A percentile compares a stretch with the other conserved stretches of the same genome.
Evolutionary conservation across 2,113 vertebrate genomes (phyloP).

Genomic region (Poecilia latipinna): DNA sequence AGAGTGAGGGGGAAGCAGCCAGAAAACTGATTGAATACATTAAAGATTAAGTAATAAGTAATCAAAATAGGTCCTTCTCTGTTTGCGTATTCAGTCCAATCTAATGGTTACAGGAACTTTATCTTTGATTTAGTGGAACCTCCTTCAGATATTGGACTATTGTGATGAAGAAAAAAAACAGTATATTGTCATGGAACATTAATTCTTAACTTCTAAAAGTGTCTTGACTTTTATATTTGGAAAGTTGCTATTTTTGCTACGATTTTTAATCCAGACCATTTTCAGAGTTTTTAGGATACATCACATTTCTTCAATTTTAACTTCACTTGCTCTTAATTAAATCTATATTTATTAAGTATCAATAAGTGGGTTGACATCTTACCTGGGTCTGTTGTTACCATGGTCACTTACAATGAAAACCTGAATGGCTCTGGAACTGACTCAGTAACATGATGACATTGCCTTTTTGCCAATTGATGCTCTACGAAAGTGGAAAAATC

Average conservation of each 20-base stretch:
- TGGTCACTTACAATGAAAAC: neutral
- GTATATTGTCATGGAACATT: neutral
- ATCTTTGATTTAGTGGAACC: conserved; percentile 41
- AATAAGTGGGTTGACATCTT: neutral
- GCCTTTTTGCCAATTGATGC: neutral
- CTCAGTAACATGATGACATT: neutral
- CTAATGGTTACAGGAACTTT: conserved; percentile 73
- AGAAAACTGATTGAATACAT: conserved; percentile 74
- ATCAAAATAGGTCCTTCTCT: conserved; percentile 75
- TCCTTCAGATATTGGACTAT: conserved; percentile 51
- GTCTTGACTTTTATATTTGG: neutral
- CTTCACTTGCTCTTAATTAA: neutral
- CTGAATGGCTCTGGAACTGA: neutral
- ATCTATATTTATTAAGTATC: neutral
- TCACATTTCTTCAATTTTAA: neutral
- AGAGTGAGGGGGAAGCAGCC: conserved; percentile 40
- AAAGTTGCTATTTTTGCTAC: neutral
- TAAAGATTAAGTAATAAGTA: conserved; percentile 85
- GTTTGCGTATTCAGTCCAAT: conserved; percentile 59
- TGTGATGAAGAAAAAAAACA: conserved; percentile 42
- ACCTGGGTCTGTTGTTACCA: neutral
- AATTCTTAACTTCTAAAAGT: neutral
- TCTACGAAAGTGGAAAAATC: neutral
- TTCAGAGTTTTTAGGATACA: neutral
- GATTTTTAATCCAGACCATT: neutral